These are phyloP conservation scores for Cheilosia grossa DNA, from an alignment of 2,888 invertebrate genomes.

Conservation along the genomic window DNA sequence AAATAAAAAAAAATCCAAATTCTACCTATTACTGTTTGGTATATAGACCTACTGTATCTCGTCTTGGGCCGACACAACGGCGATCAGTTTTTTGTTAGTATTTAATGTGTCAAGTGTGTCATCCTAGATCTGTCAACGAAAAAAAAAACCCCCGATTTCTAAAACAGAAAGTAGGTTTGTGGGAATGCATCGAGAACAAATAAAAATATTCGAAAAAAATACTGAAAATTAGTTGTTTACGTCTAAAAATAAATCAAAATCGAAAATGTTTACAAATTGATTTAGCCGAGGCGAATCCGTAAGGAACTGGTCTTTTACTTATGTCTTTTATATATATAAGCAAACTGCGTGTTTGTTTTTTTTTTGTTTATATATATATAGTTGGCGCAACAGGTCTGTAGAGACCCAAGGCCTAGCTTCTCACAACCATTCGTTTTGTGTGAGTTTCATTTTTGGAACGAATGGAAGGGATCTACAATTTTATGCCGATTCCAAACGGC, in stretches of 20 bases:
- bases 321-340: not conserved
- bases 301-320: not conserved
- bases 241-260: slow-evolving; percentile 33
- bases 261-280: slow-evolving; percentile 34
- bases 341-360: not conserved
- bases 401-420: no score
- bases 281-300: not conserved
- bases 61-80: not conserved
- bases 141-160: slow-evolving; percentile 12
- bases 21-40: not conserved
- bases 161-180: not conserved
- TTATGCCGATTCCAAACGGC: no score
- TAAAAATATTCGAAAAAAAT: slow-evolving; percentile 1
- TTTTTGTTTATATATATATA: no score
- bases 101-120: slow-evolving; percentile 40
- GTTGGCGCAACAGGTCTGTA: no score
- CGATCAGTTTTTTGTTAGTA: slow-evolving; percentile 17
- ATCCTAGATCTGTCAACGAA: slow-evolving; percentile 37
- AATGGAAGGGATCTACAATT: no score
- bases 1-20: not conserved
- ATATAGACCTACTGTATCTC: slow-evolving; percentile 9
- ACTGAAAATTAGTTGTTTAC: slow-evolving; percentile 30
- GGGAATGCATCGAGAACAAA: not conserved
- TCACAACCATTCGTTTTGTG: no score
- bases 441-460: no score